These are phyloP conservation scores for Cancer borealis DNA, from an alignment of 2,888 invertebrate genomes.

Conservation along the genomic window DNA sequence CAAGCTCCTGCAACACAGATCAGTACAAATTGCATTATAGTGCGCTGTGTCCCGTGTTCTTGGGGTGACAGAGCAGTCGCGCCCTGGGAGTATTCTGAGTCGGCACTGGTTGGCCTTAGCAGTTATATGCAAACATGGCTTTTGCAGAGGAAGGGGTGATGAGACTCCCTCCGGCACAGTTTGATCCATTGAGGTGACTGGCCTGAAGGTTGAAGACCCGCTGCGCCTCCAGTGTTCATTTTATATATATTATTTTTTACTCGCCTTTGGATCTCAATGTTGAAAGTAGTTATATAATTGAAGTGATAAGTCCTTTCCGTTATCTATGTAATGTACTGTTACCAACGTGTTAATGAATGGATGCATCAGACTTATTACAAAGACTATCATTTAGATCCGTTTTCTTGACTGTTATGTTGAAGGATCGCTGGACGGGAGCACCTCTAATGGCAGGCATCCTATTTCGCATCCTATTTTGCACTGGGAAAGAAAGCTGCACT, in stretches of 20 bases:
- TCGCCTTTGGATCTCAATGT: background rate
- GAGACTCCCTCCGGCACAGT: background rate
- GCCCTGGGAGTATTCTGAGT: background rate
- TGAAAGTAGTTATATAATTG: background rate
- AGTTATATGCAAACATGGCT: background rate
- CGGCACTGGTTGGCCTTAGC: background rate
- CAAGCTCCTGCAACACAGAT: conserved; percentile 4
- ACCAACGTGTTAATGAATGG: background rate
- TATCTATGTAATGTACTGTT: background rate
- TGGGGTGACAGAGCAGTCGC: background rate
- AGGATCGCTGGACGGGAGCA: background rate
- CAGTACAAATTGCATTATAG: background rate
- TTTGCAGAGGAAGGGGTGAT: background rate
- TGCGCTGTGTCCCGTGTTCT: background rate
- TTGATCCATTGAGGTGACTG: conserved; percentile 9
- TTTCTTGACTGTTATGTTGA: background rate
- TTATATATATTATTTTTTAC: background rate
- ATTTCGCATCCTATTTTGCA: no score
- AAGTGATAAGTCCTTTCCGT: background rate
- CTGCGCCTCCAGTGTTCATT: background rate
- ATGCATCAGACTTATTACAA: background rate
- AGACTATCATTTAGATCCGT: background rate
- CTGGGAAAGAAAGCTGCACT: background rate
- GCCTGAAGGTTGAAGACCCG: background rate
- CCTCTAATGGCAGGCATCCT: background rate